Evolutionary conservation across 1,140 invertebrate genomes (phyloP).

Genomic region (Thaumetopoea pityocampa): DNA sequence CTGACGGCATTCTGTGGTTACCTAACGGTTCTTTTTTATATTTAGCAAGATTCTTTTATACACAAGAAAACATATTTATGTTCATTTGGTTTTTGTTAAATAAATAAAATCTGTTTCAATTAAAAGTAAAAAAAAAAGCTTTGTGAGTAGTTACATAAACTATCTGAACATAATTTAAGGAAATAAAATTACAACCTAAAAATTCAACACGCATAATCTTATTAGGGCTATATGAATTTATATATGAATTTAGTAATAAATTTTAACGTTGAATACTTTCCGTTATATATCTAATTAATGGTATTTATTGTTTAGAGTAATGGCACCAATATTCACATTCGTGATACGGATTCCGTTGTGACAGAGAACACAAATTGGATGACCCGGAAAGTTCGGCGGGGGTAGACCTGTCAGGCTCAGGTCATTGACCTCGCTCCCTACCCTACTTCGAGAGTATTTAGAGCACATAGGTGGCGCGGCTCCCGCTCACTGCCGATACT

Average conservation of each 20-base stretch:
- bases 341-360: slow-evolving; percentile 6
- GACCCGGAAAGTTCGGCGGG: slow-evolving; percentile 43
- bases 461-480: slow-evolving; percentile 57
- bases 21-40: slow-evolving; percentile 15
- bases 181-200: too few species aligned
- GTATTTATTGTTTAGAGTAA: slow-evolving; percentile 3
- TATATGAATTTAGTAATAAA: too few species aligned
- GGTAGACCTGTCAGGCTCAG: slow-evolving; percentile 43
- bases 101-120: neutral
- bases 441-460: slow-evolving; percentile 66
- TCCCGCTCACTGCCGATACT: slow-evolving; percentile 51
- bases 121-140: too few species aligned
- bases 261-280: too few species aligned
- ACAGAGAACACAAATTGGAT: slow-evolving; percentile 20
- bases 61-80: slow-evolving; percentile 4
- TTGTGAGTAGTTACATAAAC: too few species aligned
- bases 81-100: neutral
- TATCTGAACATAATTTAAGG: too few species aligned
- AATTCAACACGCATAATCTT: too few species aligned
- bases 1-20: slow-evolving; percentile 8
- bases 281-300: slow-evolving; percentile 7
- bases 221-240: too few species aligned
- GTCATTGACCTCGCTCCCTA: slow-evolving; percentile 64
- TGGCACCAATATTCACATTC: slow-evolving; percentile 2
- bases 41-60: slow-evolving; percentile 11